phyloP scores from a whole-genome alignment of 2,888 invertebrate species.

The Hirtodrosophila histrioides region DNA sequence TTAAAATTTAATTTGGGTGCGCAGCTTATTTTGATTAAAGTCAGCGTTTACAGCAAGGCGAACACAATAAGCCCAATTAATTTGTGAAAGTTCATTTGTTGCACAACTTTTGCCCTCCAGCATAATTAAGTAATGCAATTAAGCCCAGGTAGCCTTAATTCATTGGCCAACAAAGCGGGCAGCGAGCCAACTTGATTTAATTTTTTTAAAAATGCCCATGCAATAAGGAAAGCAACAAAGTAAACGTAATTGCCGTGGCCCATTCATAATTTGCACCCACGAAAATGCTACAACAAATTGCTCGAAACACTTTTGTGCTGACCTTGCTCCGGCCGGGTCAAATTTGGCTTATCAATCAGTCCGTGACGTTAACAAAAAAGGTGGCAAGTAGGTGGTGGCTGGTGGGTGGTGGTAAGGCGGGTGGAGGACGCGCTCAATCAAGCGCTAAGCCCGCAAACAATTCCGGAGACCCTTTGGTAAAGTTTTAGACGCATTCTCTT shows the following conservation, averaged over 20 bases:
- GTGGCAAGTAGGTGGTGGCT: too few species aligned
- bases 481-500: slow-evolving; percentile 26
- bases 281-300: slow-evolving; percentile 37
- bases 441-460: slow-evolving; percentile 56
- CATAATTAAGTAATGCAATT: slow-evolving; percentile 51
- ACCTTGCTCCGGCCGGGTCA: slow-evolving; percentile 17
- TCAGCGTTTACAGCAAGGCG: not conserved
- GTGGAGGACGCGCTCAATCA: slow-evolving; percentile 61
- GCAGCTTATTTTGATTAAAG: slow-evolving; percentile 8
- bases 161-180: slow-evolving; percentile 20
- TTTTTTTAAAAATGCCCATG: slow-evolving; percentile 34
- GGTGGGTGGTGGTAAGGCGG: too few species aligned
- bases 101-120: slow-evolving; percentile 7
- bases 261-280: slow-evolving; percentile 52
- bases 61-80: slow-evolving; percentile 25
- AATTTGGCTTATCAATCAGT: slow-evolving; percentile 70
- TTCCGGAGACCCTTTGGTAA: slow-evolving; percentile 38
- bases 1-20: not conserved
- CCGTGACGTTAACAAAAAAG: slow-evolving; percentile 23
- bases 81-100: slow-evolving; percentile 20
- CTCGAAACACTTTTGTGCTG: slow-evolving; percentile 15
- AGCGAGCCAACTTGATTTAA: slow-evolving; percentile 45
- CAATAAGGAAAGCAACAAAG: slow-evolving; percentile 8
- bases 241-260: slow-evolving; percentile 24
- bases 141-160: slow-evolving; percentile 35